These are phyloP conservation scores for Pangasius djambal DNA, from an alignment of 2,797 vertebrate species.

Conservation along the genomic window DNA sequence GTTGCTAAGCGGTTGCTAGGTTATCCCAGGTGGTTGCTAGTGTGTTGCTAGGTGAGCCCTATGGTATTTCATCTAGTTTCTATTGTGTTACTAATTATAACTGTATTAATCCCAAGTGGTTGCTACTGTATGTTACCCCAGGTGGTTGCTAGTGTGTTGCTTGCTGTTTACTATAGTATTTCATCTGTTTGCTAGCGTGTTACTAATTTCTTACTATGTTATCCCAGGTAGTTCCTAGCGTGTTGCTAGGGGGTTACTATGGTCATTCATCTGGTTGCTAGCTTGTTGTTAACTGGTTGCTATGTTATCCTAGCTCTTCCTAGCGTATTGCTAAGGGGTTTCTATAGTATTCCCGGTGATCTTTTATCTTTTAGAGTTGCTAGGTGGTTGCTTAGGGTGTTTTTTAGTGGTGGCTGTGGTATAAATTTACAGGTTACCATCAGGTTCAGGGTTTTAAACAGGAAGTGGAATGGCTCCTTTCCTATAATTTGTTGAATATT, in stretches of 20 bases:
- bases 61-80: not conserved
- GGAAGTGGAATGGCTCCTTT: no score
- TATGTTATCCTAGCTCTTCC: not conserved
- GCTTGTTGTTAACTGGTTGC: not conserved
- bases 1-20: not conserved
- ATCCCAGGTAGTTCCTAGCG: not conserved
- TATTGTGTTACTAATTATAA: no score
- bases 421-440: not conserved
- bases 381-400: not conserved
- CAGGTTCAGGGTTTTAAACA: not conserved
- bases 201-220: not conserved
- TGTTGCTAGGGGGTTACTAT: not conserved
- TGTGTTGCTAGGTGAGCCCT: not conserved
- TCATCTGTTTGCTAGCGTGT: not conserved
- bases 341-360: not conserved
- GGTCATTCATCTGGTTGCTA: not conserved
- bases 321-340: not conserved
- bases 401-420: not conserved
- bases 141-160: not conserved
- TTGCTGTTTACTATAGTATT: not conserved
- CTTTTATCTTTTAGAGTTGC: not conserved
- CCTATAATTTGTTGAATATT: no score
- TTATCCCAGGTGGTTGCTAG: not conserved
- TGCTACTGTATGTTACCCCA: not conserved
- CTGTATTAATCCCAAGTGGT: no score